phyloP scores from a whole-genome alignment of 2,113 vertebrate species.

The Coptodon bakossiorum region DNA sequence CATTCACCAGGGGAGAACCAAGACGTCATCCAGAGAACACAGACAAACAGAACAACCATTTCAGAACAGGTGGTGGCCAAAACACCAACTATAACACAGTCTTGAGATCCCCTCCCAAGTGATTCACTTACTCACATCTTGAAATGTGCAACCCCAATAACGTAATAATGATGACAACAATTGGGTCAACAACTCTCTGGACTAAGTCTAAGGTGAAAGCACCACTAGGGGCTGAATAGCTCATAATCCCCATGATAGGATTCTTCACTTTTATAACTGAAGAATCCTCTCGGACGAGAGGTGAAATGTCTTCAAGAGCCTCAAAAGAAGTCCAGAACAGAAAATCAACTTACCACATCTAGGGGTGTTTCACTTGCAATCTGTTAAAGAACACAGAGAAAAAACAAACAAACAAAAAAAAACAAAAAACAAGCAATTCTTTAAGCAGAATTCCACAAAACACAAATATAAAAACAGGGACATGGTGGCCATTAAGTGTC shows the following conservation, averaged over 20 bases:
- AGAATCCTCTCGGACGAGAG: not conserved
- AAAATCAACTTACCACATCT: constrained; percentile 88
- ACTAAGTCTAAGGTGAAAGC: not conserved
- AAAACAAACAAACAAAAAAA: not conserved
- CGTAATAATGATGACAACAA: not conserved
- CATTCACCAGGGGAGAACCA: not conserved
- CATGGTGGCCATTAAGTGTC: not conserved
- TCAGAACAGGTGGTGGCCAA: not conserved
- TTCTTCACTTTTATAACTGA: not conserved
- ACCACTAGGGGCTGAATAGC: not conserved
- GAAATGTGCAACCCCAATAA: not conserved
- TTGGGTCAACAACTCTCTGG: not conserved
- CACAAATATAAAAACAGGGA: not conserved
- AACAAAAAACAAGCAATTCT: not conserved
- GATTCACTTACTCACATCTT: not conserved
- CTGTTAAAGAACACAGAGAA: constrained; percentile 68
- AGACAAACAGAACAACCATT: not conserved
- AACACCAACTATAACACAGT: not conserved
- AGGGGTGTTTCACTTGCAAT: constrained; percentile 96
- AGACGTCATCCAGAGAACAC: not conserved
- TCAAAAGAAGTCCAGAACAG: not conserved
- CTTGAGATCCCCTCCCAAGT: not conserved
- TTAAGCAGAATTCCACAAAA: not conserved
- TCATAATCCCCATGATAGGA: not conserved
- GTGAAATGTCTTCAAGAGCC: not conserved